A percentile compares a stretch with the other conserved stretches of the same genome.
Evolutionary conservation across 2,888 invertebrate species (phyloP).

Genomic region (Diaprepes abbreviatus): DNA sequence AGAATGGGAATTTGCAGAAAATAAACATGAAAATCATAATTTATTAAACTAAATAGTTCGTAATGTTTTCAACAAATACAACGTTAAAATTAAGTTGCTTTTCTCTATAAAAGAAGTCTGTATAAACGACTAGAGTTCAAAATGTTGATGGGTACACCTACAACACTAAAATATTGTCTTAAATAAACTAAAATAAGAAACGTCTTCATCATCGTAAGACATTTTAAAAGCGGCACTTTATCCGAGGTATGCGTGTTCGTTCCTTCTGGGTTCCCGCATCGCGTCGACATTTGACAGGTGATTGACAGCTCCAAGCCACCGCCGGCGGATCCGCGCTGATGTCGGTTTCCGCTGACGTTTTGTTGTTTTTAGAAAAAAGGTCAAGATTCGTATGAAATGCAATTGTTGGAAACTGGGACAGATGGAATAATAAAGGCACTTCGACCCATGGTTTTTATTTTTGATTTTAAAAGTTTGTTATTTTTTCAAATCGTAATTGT

Average conservation of each 20-base stretch:
- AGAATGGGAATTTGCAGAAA: no score
- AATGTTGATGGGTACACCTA: no score
- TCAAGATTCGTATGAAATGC: constrained; percentile 10
- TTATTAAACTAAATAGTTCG: no score
- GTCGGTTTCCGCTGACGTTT: constrained; percentile 32
- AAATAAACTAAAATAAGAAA: constrained; percentile 1
- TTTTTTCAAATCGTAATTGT: no score
- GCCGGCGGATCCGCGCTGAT: constrained; percentile 31
- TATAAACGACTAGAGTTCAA: no score
- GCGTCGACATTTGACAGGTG: constrained; percentile 42
- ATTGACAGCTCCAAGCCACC: constrained; percentile 44
- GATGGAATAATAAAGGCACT: constrained; percentile 17
- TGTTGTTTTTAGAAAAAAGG: constrained; percentile 17
- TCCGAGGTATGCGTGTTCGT: constrained; percentile 3
- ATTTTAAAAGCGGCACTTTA: constrained; percentile 15
- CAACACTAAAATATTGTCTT: no score
- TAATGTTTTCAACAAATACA: no score
- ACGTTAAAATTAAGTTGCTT: no score
- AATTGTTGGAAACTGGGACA: constrained; percentile 12
- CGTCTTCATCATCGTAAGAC: neutral
- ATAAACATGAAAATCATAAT: no score
- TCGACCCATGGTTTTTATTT: neutral
- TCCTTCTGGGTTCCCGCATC: constrained; percentile 26
- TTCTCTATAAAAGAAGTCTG: no score
- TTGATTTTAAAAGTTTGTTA: neutral